A percentile compares a stretch with the other conserved stretches of the same genome.
phyloP scores from a whole-genome alignment of 2,797 vertebrate genomes.

The Sphaeramia orbicularis region DNA sequence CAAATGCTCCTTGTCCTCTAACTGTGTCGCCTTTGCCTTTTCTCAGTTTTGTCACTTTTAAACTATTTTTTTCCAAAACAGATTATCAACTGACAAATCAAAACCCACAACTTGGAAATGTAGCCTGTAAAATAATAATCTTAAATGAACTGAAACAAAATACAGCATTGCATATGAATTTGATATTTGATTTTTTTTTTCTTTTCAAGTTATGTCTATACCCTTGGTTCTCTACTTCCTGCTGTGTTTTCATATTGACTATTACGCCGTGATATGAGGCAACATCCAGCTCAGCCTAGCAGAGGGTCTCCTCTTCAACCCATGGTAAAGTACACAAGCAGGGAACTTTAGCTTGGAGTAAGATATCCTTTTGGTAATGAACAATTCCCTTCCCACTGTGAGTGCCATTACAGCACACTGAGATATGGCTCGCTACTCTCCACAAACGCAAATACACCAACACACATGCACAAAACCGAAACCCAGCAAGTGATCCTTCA shows the following conservation, averaged over 20 bases:
- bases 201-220: slow-evolving; percentile 8
- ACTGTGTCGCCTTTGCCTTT: neutral
- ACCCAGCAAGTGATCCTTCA: slow-evolving; percentile 25
- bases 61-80: slow-evolving; percentile 4
- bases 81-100: slow-evolving; percentile 47
- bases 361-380: slow-evolving; percentile 67
- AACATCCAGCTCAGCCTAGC: slow-evolving; percentile 35
- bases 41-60: neutral
- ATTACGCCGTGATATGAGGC: slow-evolving; percentile 56
- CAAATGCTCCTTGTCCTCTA: neutral
- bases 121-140: slow-evolving; percentile 26
- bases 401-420: slow-evolving; percentile 62
- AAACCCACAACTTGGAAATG: slow-evolving; percentile 22
- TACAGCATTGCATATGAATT: slow-evolving; percentile 32
- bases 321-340: slow-evolving; percentile 43
- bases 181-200: slow-evolving; percentile 5
- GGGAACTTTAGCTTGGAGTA: slow-evolving; percentile 40
- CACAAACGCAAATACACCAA: slow-evolving; percentile 28
- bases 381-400: slow-evolving; percentile 60
- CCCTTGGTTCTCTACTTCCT: slow-evolving; percentile 35
- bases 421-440: slow-evolving; percentile 41
- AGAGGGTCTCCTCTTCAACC: slow-evolving; percentile 36
- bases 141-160: slow-evolving; percentile 58
- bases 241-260: slow-evolving; percentile 60
- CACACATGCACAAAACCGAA: slow-evolving; percentile 20